These are phyloP conservation scores for Pristionchus fissidentatus DNA, from an alignment of 2,888 invertebrate genomes.

Conservation along the genomic window DNA sequence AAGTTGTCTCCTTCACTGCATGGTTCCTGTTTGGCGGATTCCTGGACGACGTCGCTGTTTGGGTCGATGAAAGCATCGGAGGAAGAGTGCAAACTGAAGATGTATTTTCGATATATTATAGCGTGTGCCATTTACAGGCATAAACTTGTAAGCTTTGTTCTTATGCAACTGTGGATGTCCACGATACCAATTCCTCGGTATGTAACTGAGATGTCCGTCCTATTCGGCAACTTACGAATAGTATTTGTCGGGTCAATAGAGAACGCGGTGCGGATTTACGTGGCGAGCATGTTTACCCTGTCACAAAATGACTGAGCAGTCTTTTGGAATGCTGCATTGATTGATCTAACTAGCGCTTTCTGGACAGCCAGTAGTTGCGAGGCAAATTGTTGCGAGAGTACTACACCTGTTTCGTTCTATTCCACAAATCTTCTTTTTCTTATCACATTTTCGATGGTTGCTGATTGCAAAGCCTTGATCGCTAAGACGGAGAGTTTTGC, in stretches of 20 bases:
- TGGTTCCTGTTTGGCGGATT: not conserved
- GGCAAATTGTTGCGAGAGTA: not conserved
- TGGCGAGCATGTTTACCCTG: not conserved
- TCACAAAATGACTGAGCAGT: not conserved
- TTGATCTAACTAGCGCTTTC: not conserved
- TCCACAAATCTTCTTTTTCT: not conserved
- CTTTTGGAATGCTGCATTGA: not conserved
- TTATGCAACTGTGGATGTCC: not conserved
- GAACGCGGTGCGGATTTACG: not conserved
- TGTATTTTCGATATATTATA: not conserved
- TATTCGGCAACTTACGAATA: not conserved
- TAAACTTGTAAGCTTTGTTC: not conserved
- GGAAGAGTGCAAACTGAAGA: not conserved
- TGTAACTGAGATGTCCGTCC: not conserved
- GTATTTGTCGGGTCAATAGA: not conserved
- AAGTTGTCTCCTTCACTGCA: not conserved
- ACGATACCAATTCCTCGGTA: not conserved
- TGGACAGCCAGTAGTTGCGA: not conserved
- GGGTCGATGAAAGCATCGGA: not conserved
- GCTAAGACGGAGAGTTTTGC: not conserved
- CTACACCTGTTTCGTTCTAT: not conserved
- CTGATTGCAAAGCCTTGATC: constrained; percentile 13
- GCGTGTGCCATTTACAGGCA: not conserved
- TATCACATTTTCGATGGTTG: not conserved
- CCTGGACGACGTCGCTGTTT: not conserved